These are phyloP conservation scores for Bruchidius siliquastri DNA, from an alignment of 2,888 invertebrate species.

Conservation along the genomic window DNA sequence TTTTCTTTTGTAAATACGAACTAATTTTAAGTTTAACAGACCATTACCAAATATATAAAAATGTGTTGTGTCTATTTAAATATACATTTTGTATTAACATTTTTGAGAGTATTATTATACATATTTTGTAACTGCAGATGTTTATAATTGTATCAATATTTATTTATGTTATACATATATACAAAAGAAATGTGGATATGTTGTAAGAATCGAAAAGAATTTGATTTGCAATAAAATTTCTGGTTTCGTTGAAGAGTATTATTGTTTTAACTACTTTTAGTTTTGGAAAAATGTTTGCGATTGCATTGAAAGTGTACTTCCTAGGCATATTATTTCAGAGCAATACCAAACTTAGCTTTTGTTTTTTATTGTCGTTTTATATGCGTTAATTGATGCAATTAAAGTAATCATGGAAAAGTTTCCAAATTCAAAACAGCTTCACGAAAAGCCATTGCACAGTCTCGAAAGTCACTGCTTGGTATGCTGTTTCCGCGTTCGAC, in stretches of 20 bases:
- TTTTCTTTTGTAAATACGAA: not conserved
- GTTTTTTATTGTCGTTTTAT: too few species aligned
- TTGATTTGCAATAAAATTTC: not conserved
- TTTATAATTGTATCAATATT: not conserved
- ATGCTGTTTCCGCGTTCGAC: too few species aligned
- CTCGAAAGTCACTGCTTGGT: too few species aligned
- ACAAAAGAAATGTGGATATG: not conserved
- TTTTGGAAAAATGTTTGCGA: too few species aligned
- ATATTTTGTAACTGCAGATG: not conserved
- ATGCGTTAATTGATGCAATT: too few species aligned
- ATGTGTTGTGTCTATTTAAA: not conserved
- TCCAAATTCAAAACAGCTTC: too few species aligned
- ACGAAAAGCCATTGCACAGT: too few species aligned
- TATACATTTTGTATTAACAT: not conserved
- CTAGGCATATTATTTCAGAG: too few species aligned
- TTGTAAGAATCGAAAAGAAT: not conserved
- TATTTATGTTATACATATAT: not conserved
- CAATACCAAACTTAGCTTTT: too few species aligned
- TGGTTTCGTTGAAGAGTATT: not conserved
- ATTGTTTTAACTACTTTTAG: too few species aligned
- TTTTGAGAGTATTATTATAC: not conserved
- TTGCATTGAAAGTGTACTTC: too few species aligned
- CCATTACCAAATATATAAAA: not conserved
- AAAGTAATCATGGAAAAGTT: too few species aligned
- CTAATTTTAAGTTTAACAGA: not conserved